Evolutionary conservation across 2,797 vertebrate genomes (phyloP), one percentile per base, ranked within the genome.

Genomic region (Poecilia picta): DNA sequence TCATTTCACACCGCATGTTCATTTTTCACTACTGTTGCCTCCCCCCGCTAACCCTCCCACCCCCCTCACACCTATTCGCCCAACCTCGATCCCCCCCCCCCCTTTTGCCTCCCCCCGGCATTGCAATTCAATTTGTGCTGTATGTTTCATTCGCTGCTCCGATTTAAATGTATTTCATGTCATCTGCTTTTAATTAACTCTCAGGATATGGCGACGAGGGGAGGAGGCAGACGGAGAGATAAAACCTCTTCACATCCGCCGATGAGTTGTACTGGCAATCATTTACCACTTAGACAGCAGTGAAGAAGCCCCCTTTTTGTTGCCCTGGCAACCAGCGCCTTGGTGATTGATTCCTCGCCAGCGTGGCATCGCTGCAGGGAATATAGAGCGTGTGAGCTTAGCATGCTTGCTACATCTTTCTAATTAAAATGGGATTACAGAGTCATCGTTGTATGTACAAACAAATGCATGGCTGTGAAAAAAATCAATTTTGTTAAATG

Each of bases 341-440:
- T 97, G 96, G 97, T 98, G 97, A 98, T 98, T 97, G 97, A 98
- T 98, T 98, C 96, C 94, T 97, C 96, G 97, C 97, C 98, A 97
- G 95, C 95, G 93, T 97, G 97, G 96, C 96, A 97, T 96, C 96
- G 96, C 97, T 97, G 97, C 93, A 87, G 97, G 97, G 96, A 97
- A 96, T 90, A 88, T 89, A 87, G 90, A 91, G 92, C 87, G 89
- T 84, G 87, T 91, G 92, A 91, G 92, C 88, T 93, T 93, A 93
- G 91, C 91, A 84, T 91, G 94, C 94, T 94, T 89, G 92, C 95
- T 97, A 97, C 96, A 97, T 97, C 96, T 95, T 95, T 96, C 97
- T 98, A 98, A 98, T 99, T 99, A 98, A 99, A 98, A 97, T 94
- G 93, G 96, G 97, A 97, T 99, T 98, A 97, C 94, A 94, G 95